phyloP scores from a whole-genome alignment of 2,797 vertebrate genomes.

The Salarias fasciatus region DNA sequence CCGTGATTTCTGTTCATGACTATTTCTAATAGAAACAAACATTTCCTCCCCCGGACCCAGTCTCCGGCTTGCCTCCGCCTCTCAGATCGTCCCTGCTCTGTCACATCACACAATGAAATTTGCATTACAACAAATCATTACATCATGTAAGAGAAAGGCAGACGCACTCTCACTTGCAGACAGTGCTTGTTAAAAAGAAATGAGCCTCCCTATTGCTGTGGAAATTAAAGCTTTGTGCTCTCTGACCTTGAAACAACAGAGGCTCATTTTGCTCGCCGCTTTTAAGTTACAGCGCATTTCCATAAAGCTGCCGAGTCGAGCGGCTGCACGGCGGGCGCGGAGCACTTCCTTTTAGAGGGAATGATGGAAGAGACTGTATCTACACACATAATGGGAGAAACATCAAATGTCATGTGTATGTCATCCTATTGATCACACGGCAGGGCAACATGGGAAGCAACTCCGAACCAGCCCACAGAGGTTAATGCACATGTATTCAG shows the following conservation, averaged over 20 bases:
- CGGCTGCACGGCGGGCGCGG: constrained; percentile 14
- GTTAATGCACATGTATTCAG: constrained; percentile 46
- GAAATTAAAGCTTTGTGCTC: constrained; percentile 31
- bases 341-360: too few species aligned
- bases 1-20: neutral
- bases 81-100: constrained; percentile 1
- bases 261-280: constrained; percentile 43
- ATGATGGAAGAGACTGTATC: neutral
- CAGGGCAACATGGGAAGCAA: constrained; percentile 48
- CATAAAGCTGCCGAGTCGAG: constrained; percentile 25
- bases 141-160: constrained; percentile 23
- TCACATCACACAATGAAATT: constrained; percentile 19
- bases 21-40: constrained; percentile 27
- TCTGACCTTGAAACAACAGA: constrained; percentile 54
- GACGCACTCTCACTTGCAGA: too few species aligned
- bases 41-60: neutral
- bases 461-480: constrained; percentile 30
- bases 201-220: constrained; percentile 17
- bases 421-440: constrained; percentile 46
- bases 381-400: constrained; percentile 15
- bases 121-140: constrained; percentile 31
- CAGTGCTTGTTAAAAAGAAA: neutral
- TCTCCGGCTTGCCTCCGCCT: constrained; percentile 13
- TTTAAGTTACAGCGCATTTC: constrained; percentile 37
- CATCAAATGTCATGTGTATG: constrained; percentile 58